A percentile compares a stretch with the other conserved stretches of the same genome.
Conservation (phyloP, 2,113 vertebrate genomes). For the Tapirus terrestris region DNA sequence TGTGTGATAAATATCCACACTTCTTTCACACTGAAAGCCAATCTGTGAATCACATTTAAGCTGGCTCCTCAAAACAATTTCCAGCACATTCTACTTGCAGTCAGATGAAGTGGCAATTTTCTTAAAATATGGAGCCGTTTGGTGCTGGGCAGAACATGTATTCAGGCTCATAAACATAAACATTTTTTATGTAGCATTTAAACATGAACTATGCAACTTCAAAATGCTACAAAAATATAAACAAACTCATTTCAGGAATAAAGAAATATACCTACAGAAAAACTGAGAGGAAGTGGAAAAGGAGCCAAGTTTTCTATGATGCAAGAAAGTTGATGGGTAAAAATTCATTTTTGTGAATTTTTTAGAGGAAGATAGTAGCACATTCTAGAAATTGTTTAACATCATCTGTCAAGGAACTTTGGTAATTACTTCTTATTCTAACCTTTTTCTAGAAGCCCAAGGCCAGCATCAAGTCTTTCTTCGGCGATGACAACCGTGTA, state of each 20-base stretch:
- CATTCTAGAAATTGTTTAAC: not conserved
- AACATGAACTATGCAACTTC: constrained; percentile 60
- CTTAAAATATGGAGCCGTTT: constrained; percentile 76
- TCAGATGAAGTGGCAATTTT: constrained; percentile 78
- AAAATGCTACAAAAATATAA: constrained; percentile 62
- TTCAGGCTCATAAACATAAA: constrained; percentile 77
- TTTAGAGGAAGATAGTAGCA: not conserved
- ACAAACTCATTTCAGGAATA: constrained; percentile 64
- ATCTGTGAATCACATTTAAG: constrained; percentile 67
- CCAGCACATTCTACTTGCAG: constrained; percentile 67
- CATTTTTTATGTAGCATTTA: constrained; percentile 72
- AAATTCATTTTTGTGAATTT: not conserved
- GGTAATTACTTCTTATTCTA: constrained; percentile 67
- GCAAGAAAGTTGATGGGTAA: not conserved
- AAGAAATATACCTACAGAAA: constrained; percentile 35
- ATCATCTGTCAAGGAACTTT: not conserved
- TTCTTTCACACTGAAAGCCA: constrained; percentile 54
- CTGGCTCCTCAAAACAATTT: constrained; percentile 69
- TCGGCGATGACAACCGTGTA: constrained; percentile 87
- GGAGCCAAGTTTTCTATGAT: not conserved
- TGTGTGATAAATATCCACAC: constrained; percentile 51
- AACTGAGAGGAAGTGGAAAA: not conserved
- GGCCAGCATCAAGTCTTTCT: constrained; percentile 78
- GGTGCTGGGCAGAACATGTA: constrained; percentile 61
- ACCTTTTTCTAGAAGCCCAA: constrained; percentile 80